Evolutionary conservation across 2,888 invertebrate genomes (phyloP), one percentile per base, ranked within the genome.

Genomic region (Noctua janthina): DNA sequence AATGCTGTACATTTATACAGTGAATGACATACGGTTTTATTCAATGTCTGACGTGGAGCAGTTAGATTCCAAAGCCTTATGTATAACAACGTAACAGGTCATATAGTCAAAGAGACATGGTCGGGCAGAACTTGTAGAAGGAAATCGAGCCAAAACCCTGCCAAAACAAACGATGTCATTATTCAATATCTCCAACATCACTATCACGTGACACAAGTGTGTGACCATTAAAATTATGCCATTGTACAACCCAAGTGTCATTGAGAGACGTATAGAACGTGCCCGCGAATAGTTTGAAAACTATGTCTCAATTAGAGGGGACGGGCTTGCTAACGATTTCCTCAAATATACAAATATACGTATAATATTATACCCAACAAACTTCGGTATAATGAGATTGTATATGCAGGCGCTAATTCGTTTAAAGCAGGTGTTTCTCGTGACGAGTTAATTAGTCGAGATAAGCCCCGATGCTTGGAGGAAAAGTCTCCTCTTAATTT

Each of bases 211-310:
- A 59, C n/a, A 54, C 68, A 49, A 66, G 51, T 76, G 62, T 79
- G 76, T 84, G 83, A 62, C 86, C 87, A 86, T 87, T 87, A 86
- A 87, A 88, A 87, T 88, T 72, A 83, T 86, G 83, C 73, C 71
- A 76, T 86, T 88, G 74, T 80, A 67, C 74, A 78, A 78, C 76
- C 70, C 54, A 75, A 86, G 88, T 88, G 87, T 80, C 86, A 88
- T 85, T 79, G 70, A 77, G 80, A 71, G 79, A 78, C 77, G 87
- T 67, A 83, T 74, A 83, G 71, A 75, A 88, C 88, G 88, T 86
- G 87, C 79, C 72, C 71, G 67, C 77, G 87, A 87, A 88, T 87
- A 87, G 87, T 88, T 88, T 78, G 77, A 78, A 78, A 87, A 88
- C 89, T 84, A 88, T 81, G 78, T 77, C 78, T 88, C 75, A 82